Percentiles rank a stretch among this genome's conserved stretches.
Evolutionary conservation across 1,140 invertebrate species (phyloP).

Genomic region (Bombyx mori): ASM3026992v2 NC_085114.1:7972501-7973000

Average conservation of each 20-base stretch:
- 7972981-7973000: too few species aligned
- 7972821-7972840: slow-evolving; percentile 38
- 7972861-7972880: slow-evolving; percentile 47
- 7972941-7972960: too few species aligned
- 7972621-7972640: too few species aligned
- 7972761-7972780: slow-evolving; percentile 24
- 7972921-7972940: slow-evolving; percentile 1
- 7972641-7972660: neutral
- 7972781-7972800: slow-evolving; percentile 23
- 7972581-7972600: too few species aligned
- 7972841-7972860: slow-evolving; percentile 44
- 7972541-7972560: too few species aligned
- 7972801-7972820: slow-evolving; percentile 36
- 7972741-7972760: slow-evolving; percentile 3
- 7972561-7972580: too few species aligned
- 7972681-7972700: neutral
- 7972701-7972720: neutral
- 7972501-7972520: too few species aligned
- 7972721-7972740: neutral
- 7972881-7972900: slow-evolving; percentile 38
- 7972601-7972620: too few species aligned
- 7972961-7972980: too few species aligned
- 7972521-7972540: too few species aligned
- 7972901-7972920: slow-evolving; percentile 24
- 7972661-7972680: neutral